These are phyloP conservation scores for Caerostris extrusa DNA, from an alignment of 1,140 invertebrate species.

Conservation along the genomic window DNA sequence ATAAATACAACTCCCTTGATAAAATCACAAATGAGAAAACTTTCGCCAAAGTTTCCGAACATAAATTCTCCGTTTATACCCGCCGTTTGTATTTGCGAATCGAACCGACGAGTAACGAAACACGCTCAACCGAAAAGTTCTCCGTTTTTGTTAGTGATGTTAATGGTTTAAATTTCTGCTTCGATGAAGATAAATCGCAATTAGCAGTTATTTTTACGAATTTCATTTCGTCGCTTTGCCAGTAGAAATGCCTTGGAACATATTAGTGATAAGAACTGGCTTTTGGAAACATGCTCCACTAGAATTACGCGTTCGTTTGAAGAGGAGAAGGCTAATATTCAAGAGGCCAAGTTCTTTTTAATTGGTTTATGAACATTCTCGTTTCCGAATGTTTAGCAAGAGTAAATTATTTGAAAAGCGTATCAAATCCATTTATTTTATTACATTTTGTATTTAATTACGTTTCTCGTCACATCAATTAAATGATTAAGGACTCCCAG, in stretches of 20 bases:
- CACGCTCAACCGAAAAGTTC: neutral
- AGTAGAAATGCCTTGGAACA: neutral
- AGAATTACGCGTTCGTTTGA: conserved; percentile 8
- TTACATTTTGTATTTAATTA: conserved; percentile 29
- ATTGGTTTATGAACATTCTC: conserved; percentile 35
- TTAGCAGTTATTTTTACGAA: conserved; percentile 62
- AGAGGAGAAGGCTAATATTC: conserved; percentile 8
- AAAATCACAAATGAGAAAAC: conserved; percentile 69
- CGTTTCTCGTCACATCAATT: conserved; percentile 42
- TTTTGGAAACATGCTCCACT: neutral
- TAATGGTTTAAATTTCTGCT: conserved; percentile 64
- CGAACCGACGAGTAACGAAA: conserved; percentile 13
- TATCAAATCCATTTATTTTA: conserved; percentile 5
- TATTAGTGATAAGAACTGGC: conserved; percentile 44
- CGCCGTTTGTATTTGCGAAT: conserved; percentile 56
- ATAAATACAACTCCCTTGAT: conserved; percentile 56
- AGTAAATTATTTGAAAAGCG: conserved; percentile 20
- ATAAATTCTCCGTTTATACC: conserved; percentile 51
- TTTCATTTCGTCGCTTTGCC: conserved; percentile 16
- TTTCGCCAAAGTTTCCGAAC: conserved; percentile 54
- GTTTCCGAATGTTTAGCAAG: neutral
- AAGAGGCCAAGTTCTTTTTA: conserved; percentile 33
- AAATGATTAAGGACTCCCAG: conserved; percentile 24
- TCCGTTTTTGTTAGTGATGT: conserved; percentile 28
- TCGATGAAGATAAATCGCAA: conserved; percentile 65